Base-by-base conservation (phyloP, 1,140 invertebrate genomes). In the Euura lappo region DNA sequence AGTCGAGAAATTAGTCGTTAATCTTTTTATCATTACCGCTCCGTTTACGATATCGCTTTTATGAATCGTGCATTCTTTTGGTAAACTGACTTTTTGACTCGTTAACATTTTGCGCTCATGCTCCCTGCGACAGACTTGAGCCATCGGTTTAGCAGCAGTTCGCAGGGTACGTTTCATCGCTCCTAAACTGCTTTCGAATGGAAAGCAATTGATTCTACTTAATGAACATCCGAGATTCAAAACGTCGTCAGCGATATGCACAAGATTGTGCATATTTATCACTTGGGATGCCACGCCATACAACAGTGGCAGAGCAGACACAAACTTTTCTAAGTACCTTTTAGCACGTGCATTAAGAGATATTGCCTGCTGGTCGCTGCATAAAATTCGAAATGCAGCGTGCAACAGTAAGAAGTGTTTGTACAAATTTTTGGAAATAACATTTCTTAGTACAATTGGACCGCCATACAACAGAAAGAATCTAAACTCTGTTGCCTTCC, bases 401-500 rank as follows among this genome's bases (percentile, higher is more conserved):
- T 79, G 76, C 45, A 79, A 47, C 69, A 79, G 72, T 64, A 79
- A 75, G 44, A 77, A 79, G 45, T 77, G 73, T 65, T 76, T 73
- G 44, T 73, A 75, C 8, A 51, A 47, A 7, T 71, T 65, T 46
- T 51, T 42, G 11, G 67, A 42, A 51, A 77, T 72, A 67, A 75
- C 69, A 44, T 71, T 51, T 75, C 69, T 72, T 10, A 78, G n/a
- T 28, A 76, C 70, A 43, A 78, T 45, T 43, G 73, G 68, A 10
- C 73, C 75, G 7, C 76, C 72, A 28, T 28, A 28, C 28, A 28
- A 28, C 28, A 28, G 28, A 28, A 28, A 28, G 28, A 28, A 28
- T 28, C 28, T 28, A 28, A 28, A 28, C 1, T 28, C 28, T 28
- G 28, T 28, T 28, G 28, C 28, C 28, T 28, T 75, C 44, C 45